These are phyloP conservation scores for Gallinago undulata DNA, from an alignment of 2,113 vertebrate species.

Conservation along the genomic window DNA sequence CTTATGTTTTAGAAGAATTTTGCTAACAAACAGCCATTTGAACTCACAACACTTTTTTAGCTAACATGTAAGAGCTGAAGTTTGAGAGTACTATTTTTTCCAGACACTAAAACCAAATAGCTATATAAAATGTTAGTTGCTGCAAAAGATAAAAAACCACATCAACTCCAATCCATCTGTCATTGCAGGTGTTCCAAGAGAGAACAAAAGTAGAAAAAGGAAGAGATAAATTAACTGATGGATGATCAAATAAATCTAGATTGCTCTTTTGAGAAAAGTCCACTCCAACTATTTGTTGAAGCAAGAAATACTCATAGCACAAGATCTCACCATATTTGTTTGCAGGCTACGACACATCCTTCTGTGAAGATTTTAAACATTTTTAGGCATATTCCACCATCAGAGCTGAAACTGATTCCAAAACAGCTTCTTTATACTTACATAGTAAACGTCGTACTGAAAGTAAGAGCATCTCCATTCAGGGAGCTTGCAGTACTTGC, in stretches of 20 bases:
- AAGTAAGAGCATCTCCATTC: constrained; percentile 89
- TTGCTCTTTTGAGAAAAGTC: neutral
- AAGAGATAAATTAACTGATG: neutral
- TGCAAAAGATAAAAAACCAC: neutral
- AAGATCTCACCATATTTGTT: neutral
- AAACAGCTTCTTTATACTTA: constrained; percentile 67
- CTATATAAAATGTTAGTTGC: neutral
- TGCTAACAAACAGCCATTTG: neutral
- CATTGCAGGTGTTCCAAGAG: neutral
- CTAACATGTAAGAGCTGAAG: neutral
- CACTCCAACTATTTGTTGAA: neutral
- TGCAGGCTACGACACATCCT: neutral
- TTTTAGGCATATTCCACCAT: neutral
- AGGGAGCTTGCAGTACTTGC: constrained; percentile 83
- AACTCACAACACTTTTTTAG: neutral
- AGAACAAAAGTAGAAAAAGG: neutral
- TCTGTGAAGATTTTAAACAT: neutral
- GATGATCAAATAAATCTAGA: neutral
- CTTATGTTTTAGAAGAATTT: neutral
- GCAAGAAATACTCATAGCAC: neutral
- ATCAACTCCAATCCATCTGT: neutral
- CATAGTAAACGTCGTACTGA: constrained; percentile 88
- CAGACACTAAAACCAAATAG: neutral
- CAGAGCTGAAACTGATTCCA: neutral
- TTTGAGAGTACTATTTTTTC: neutral